Evolutionary conservation across 1,140 invertebrate species (phyloP).

Genomic region (Catajapyx aquilonaris): DNA sequence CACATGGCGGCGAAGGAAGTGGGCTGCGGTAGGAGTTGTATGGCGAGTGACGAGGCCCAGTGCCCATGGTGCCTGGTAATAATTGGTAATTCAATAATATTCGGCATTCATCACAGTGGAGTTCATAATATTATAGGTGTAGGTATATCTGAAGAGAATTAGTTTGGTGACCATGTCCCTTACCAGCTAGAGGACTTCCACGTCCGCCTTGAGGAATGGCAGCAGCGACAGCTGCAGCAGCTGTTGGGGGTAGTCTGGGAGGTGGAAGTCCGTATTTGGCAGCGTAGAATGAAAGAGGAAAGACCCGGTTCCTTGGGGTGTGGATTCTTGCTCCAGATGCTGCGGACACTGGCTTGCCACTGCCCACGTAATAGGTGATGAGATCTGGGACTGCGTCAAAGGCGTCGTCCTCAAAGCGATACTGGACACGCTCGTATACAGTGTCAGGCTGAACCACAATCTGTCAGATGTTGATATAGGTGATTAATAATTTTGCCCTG

Average conservation of each 20-base stretch:
- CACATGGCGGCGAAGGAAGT: slow-evolving; percentile 27
- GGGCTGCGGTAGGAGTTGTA: slow-evolving; percentile 16
- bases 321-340: slow-evolving; percentile 69
- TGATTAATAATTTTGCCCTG: not conserved
- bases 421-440: slow-evolving; percentile 75
- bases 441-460: slow-evolving; percentile 69
- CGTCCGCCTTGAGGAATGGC: too few relatives aligned
- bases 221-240: too few relatives aligned
- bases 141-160: too few relatives aligned
- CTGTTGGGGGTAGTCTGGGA: slow-evolving; percentile 6
- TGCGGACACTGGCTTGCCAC: slow-evolving; percentile 61
- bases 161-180: not conserved
- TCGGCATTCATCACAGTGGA: too few relatives aligned
- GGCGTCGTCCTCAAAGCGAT: slow-evolving; percentile 82
- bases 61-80: too few relatives aligned
- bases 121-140: too few relatives aligned
- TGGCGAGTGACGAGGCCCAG: slow-evolving; percentile 8
- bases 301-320: slow-evolving; percentile 45
- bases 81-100: too few relatives aligned
- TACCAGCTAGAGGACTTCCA: too few relatives aligned
- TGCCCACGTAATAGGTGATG: slow-evolving; percentile 85
- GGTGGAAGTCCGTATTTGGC: slow-evolving; percentile 24
- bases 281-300: slow-evolving; percentile 41
- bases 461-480: slow-evolving; percentile 22
- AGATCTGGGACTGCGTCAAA: slow-evolving; percentile 84